Evolutionary conservation across 2,113 vertebrate species (phyloP).

Genomic region (Prochilodus magdalenae): DNA sequence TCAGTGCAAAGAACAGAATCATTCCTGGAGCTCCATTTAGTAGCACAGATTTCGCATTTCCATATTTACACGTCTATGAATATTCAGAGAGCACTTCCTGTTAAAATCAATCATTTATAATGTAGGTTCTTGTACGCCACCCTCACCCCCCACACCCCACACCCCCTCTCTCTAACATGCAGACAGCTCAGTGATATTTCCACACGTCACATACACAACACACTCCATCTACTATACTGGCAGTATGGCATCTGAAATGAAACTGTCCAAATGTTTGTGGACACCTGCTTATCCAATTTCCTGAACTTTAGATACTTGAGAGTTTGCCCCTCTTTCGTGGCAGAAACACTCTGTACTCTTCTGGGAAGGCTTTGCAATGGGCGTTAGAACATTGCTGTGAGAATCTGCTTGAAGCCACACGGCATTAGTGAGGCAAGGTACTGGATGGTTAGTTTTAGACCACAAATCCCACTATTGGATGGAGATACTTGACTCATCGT

Average conservation of each 20-base stretch:
- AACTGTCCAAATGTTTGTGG: not conserved
- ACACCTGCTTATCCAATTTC: no score
- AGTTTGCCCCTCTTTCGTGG: no score
- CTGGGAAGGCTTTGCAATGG: no score
- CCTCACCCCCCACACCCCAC: constrained; percentile 6
- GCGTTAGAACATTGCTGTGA: no score
- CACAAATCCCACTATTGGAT: no score
- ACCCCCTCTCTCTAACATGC: not conserved
- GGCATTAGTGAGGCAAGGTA: no score
- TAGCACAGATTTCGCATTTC: constrained; percentile 41
- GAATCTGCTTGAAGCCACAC: no score
- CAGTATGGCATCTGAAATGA: not conserved
- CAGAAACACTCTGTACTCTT: no score
- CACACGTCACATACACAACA: not conserved
- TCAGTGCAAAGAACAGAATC: not conserved
- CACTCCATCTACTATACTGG: not conserved
- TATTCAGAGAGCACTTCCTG: constrained; percentile 40
- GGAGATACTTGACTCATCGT: no score
- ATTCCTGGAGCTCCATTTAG: constrained; percentile 14
- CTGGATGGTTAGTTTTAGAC: no score
- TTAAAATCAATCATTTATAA: constrained; percentile 38
- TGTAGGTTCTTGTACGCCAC: constrained; percentile 13
- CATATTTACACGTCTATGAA: constrained; percentile 43
- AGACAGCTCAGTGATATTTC: constrained; percentile 7
- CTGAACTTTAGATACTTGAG: no score